Base-by-base conservation (phyloP, 2,888 invertebrate genomes). In the Thelaira solivaga region DNA sequence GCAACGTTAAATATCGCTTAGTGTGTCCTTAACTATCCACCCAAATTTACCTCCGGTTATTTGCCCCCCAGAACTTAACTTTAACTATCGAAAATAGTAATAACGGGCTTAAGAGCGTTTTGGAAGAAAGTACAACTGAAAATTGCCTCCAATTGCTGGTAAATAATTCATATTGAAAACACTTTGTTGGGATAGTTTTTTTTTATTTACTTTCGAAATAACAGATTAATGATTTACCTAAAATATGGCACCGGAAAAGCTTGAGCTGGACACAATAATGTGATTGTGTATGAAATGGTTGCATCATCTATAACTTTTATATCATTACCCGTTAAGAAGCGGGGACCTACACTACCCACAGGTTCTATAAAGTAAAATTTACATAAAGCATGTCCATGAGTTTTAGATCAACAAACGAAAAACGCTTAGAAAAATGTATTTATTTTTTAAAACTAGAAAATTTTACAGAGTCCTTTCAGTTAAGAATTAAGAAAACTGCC, bases 221-320 rank as follows among this genome's bases (percentile, higher is more conserved):
- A 4, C n/a, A 47, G 0, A 34, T 31, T 34, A 24, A 34, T 20
- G 22, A 16, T 73, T 81, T 92, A 94, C 94, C 93, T 92, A 91
- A 91, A 93, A 86, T 91, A 89, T 68, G 93, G 93, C 83, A 93
- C 91, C 71, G 94, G 94, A 88, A 90, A 94, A 80, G 93, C 92
- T 89, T 94, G 94, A 82, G 93, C 93, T 47, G 93, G 91, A 86
- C 94, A 94, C 80, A 93, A 89, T 81, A 94, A 85, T 69, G 92
- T 92, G 82, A 92, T 90, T 84, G 90, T 89, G 80, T 89, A 85
- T 78, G 74, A 76, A n/a, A n/a, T n/a, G 6, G 80, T 62, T 6
- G 83, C 73, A 31, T 82, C 83, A 62, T 82, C 82, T 31, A 89
- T 80, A 8, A 89, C 88, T 80, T 87, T 89, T 2, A 89, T 89